A percentile compares a stretch with the other conserved stretches of the same genome.
Conservation (phyloP, 2,888 invertebrate genomes). For the Ephialtes manifestator region DNA sequence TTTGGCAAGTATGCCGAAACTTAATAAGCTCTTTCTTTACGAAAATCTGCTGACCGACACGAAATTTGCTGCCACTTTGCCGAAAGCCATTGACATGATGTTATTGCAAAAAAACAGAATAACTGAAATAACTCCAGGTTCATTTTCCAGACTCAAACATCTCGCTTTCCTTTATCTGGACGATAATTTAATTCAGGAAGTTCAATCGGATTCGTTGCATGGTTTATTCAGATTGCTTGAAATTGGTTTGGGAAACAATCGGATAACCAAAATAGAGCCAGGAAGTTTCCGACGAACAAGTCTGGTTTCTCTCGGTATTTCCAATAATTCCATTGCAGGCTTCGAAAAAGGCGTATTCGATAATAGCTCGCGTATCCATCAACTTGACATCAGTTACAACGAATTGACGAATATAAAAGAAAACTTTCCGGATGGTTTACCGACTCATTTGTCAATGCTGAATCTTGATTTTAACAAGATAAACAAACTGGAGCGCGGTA, state of each 20-base stretch:
- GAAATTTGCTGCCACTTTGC: no score
- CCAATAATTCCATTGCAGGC: slow-evolving; percentile 71
- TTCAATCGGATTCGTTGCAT: no score
- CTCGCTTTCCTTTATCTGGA: no score
- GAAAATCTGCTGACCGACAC: no score
- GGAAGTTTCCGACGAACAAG: slow-evolving; percentile 67
- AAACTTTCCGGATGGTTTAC: slow-evolving; percentile 82
- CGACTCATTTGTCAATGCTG: slow-evolving; percentile 82
- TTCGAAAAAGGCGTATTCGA: slow-evolving; percentile 82
- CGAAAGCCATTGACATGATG: no score
- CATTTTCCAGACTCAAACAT: no score
- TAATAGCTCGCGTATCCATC: slow-evolving; percentile 82
- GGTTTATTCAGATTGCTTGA: no score
- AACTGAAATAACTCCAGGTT: no score
- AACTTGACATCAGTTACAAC: slow-evolving; percentile 85
- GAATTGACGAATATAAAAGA: slow-evolving; percentile 82
- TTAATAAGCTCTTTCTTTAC: no score
- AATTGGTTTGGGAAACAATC: slow-evolving; percentile 56
- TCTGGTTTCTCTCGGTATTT: slow-evolving; percentile 69
- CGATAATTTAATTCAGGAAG: no score
- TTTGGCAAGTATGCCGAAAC: no score
- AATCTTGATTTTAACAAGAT: slow-evolving; percentile 85
- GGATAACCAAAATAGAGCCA: slow-evolving; percentile 53
- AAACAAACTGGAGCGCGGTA: slow-evolving; percentile 81
- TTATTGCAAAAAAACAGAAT: no score